A percentile compares a stretch with the other conserved stretches of the same genome.
Conservation (phyloP, 2,888 invertebrate species). For the Drosophila heteroneura region DNA sequence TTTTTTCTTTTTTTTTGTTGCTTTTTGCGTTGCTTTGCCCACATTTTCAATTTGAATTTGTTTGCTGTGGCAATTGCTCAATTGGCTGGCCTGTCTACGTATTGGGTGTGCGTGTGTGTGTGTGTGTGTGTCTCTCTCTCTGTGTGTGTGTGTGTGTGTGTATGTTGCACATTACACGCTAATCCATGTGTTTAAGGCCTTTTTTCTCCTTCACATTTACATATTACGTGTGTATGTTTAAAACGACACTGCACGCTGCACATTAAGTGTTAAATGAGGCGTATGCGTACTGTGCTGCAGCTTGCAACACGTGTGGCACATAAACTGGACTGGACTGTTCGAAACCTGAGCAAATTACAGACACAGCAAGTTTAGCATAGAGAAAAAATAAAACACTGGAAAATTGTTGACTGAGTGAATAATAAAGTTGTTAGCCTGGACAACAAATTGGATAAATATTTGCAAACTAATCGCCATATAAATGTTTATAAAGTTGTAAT, state of each 20-base stretch:
- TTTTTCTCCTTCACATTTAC: conserved; percentile 56
- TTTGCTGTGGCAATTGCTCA: conserved; percentile 82
- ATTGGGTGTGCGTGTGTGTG: conserved; percentile 17
- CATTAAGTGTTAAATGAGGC: conserved; percentile 56
- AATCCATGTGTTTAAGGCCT: conserved; percentile 73
- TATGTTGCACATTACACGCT: conserved; percentile 70
- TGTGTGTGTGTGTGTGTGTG: conserved; percentile 22
- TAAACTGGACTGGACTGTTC: conserved; percentile 17
- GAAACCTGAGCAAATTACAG: conserved; percentile 27
- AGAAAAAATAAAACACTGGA: neutral
- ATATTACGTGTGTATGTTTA: conserved; percentile 18
- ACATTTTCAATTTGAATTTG: conserved; percentile 81
- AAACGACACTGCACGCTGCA: conserved; percentile 53
- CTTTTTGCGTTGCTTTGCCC: conserved; percentile 69
- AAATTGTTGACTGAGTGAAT: neutral
- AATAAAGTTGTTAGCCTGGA: neutral
- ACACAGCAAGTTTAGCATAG: neutral
- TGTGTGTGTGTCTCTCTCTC: conserved; percentile 18
- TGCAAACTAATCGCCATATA: neutral
- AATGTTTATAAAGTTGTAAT: neutral
- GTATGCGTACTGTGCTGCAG: conserved; percentile 61
- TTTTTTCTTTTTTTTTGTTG: conserved; percentile 19
- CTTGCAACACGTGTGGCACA: conserved; percentile 29
- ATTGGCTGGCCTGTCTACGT: conserved; percentile 69
- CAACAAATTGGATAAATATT: neutral